phyloP scores from a whole-genome alignment of 2,797 vertebrate species.

The Gymnocypris eckloni region DNA sequence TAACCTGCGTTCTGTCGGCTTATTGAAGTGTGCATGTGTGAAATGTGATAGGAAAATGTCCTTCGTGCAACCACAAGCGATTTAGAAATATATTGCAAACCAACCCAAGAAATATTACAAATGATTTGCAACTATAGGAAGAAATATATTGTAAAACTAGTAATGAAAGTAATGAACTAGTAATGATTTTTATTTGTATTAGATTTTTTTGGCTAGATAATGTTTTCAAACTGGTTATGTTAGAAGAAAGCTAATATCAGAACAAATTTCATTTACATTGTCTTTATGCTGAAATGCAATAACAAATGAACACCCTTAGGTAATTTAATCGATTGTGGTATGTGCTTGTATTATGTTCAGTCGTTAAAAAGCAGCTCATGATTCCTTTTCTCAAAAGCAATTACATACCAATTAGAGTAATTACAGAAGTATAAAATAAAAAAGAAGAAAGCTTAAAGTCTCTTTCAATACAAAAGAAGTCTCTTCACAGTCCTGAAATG shows the following conservation, averaged over 20 bases:
- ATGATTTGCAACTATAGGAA: neutral
- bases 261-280: neutral
- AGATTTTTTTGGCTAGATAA: neutral
- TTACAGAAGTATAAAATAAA: constrained; percentile 21
- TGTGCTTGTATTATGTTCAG: constrained; percentile 24
- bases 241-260: neutral
- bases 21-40: neutral
- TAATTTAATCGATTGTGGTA: constrained; percentile 29
- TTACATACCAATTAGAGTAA: constrained; percentile 35
- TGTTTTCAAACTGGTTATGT: neutral
- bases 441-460: neutral
- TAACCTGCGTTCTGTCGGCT: neutral
- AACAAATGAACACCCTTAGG: neutral
- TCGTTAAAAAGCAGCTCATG: constrained; percentile 30
- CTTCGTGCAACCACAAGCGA: neutral
- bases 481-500: constrained; percentile 13
- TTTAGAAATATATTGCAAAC: neutral
- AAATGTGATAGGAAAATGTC: neutral
- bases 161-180: neutral
- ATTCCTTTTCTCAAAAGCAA: constrained; percentile 42
- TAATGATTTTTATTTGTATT: neutral
- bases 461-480: neutral
- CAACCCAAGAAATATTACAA: neutral
- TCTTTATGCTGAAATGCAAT: constrained; percentile 31
- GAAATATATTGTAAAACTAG: too few relatives aligned